phyloP scores from a whole-genome alignment of 2,888 invertebrate genomes.

The Tubiluchus corallicola region DNA sequence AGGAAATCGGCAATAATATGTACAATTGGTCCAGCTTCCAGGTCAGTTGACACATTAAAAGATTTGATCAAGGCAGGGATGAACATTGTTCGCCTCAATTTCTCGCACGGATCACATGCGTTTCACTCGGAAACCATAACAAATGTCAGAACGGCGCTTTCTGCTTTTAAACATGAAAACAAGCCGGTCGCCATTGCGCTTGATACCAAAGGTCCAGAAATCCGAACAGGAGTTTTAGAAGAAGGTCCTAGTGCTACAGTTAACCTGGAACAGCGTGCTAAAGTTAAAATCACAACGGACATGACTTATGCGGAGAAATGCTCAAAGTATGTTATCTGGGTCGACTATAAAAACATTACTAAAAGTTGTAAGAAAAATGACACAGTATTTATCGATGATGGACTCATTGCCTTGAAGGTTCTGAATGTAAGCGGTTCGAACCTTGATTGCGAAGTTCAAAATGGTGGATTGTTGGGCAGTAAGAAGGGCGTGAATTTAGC shows the following conservation, averaged over 20 bases:
- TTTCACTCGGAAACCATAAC: constrained; percentile 56
- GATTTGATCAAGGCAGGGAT: constrained; percentile 92
- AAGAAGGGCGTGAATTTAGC: constrained; percentile 12
- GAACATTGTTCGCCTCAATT: constrained; percentile 86
- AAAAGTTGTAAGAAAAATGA: constrained; percentile 7
- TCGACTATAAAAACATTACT: constrained; percentile 12
- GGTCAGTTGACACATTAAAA: constrained; percentile 57
- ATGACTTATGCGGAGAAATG: constrained; percentile 56
- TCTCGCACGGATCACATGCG: constrained; percentile 86
- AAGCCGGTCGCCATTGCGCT: constrained; percentile 15
- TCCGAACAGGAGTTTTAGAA: constrained; percentile 10
- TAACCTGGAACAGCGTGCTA: constrained; percentile 60
- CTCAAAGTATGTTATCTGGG: constrained; percentile 36
- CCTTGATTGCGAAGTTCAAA: constrained; percentile 9
- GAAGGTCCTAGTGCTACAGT: constrained; percentile 50
- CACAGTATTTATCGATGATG: constrained; percentile 12
- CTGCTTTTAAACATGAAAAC: constrained; percentile 38
- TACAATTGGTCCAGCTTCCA: constrained; percentile 46
- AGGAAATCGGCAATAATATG: no score
- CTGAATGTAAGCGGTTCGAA: constrained; percentile 9
- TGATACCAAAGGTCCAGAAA: constrained; percentile 12
- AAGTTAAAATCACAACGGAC: constrained; percentile 65
- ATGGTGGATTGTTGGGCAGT: constrained; percentile 11
- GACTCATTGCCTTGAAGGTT: constrained; percentile 7
- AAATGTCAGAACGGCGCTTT: constrained; percentile 66